These are phyloP conservation scores for Drosophila gunungcola DNA, from an alignment of 1,140 invertebrate species.

Conservation along the genomic window DNA sequence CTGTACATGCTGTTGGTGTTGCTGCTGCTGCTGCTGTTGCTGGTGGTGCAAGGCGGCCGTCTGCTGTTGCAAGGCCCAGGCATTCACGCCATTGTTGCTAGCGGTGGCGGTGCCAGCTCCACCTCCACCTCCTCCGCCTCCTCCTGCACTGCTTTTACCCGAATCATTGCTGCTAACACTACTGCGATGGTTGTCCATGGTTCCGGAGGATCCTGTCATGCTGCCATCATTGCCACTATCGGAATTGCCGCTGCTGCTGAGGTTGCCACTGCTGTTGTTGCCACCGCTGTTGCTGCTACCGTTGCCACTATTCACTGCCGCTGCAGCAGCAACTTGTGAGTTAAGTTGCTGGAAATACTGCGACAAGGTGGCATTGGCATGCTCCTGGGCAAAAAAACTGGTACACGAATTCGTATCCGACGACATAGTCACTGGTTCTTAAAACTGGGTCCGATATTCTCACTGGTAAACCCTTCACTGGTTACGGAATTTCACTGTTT, in stretches of 20 bases:
- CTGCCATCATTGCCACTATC: slow-evolving; percentile 65
- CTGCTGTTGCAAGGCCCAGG: slow-evolving; percentile 69
- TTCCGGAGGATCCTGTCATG: slow-evolving; percentile 61
- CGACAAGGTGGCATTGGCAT: slow-evolving; percentile 72
- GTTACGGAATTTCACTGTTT: neutral
- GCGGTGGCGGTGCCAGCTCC: slow-evolving; percentile 13
- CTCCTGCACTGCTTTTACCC: slow-evolving; percentile 58
- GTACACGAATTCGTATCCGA: slow-evolving; percentile 74
- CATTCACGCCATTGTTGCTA: slow-evolving; percentile 49
- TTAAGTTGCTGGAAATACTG: slow-evolving; percentile 82
- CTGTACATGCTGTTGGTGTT: slow-evolving; percentile 70
- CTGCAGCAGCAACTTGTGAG: slow-evolving; percentile 63
- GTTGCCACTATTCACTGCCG: slow-evolving; percentile 37
- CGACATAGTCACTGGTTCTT: slow-evolving; percentile 59
- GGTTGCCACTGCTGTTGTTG: slow-evolving; percentile 34
- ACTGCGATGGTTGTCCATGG: slow-evolving; percentile 71
- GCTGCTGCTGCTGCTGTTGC: slow-evolving; percentile 59
- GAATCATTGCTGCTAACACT: slow-evolving; percentile 81
- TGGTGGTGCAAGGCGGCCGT: slow-evolving; percentile 52
- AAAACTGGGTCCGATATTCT: slow-evolving; percentile 14
- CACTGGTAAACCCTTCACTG: slow-evolving; percentile 36
- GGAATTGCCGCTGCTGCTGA: slow-evolving; percentile 45
- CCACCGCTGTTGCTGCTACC: slow-evolving; percentile 23
- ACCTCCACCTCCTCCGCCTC: slow-evolving; percentile 4
- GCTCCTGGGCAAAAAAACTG: slow-evolving; percentile 78